phyloP scores from a whole-genome alignment of 2,113 vertebrate genomes.

The Morone saxatilis region DNA sequence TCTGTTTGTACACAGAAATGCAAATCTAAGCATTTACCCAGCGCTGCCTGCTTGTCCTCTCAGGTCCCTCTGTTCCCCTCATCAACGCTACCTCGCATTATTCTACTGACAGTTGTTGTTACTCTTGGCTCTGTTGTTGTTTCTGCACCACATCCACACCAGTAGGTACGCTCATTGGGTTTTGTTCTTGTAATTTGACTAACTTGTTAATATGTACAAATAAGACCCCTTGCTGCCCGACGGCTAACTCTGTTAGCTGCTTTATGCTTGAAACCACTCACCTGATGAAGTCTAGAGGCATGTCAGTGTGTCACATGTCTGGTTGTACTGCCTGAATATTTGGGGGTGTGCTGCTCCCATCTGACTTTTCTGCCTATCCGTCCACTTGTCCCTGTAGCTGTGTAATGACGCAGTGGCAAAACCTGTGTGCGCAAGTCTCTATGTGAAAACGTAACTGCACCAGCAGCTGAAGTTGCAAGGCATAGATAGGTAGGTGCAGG shows the following conservation, averaged over 20 bases:
- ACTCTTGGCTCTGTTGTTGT: slow-evolving; percentile 23
- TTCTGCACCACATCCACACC: slow-evolving; percentile 34
- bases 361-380: slow-evolving; percentile 11
- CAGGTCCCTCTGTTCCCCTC: slow-evolving; percentile 59
- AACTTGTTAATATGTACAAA: slow-evolving; percentile 15
- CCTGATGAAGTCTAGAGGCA: slow-evolving; percentile 27
- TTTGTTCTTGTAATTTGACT: slow-evolving; percentile 16
- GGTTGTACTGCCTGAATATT: slow-evolving; percentile 27
- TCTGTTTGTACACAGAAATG: slow-evolving; percentile 67
- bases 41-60: slow-evolving; percentile 70
- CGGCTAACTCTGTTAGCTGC: slow-evolving; percentile 26
- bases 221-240: slow-evolving; percentile 22
- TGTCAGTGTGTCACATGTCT: not conserved
- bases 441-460: slow-evolving; percentile 10
- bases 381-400: not conserved
- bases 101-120: slow-evolving; percentile 35
- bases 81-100: slow-evolving; percentile 72
- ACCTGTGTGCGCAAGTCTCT: slow-evolving; percentile 8
- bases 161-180: slow-evolving; percentile 34
- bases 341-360: not conserved
- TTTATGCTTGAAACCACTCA: slow-evolving; percentile 55
- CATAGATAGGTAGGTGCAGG: not conserved
- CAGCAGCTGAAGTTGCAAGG: slow-evolving; percentile 18
- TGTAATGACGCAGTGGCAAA: slow-evolving; percentile 19
- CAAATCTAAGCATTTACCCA: slow-evolving; percentile 68